Evolutionary conservation across 2,888 invertebrate genomes (phyloP), one percentile per base, ranked within the genome.

Genomic region (Limnephilus marmoratus): DNA sequence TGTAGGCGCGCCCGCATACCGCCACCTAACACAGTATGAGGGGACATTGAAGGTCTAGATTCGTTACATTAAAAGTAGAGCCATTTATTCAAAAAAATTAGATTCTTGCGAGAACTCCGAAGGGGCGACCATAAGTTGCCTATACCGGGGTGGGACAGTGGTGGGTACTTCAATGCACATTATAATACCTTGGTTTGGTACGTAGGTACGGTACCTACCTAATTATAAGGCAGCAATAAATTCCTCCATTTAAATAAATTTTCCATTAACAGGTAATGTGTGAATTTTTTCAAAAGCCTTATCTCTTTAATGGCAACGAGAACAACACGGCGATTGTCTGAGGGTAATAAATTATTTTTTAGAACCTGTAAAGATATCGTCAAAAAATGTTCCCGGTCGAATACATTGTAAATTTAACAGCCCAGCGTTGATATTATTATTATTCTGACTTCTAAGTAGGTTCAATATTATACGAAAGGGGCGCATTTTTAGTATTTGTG

Each of bases 211-310:
- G 68, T 24, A 18, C 24, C 68, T 68, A n/a, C 68, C 24, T 68
- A n/a, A 7, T n/a, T 68, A 34, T 83, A 24, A 34, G 82, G 11
- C 83, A 34, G 83, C 83, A 34, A 83, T 83, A 83, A 83, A 83
- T 37, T 83, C 83, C 83, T 0, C 37, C n/a, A 68, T 87, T 87
- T 68, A 87, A 87, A 87, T 87, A 87, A 53, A 87, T 87, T 87
- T 68, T 87, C 87, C 87, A 87, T 87, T 87, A 87, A 87, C 87
- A 87, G 87, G 87, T 87, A 87, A 87, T 68, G 87, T 87, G 87
- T 87, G 68, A 87, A 37, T 41, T 41, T 45, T 86, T 24, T 86
- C 85, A 85, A 85, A 85, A 68, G 34, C 85, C n/a, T n/a, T 86
- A 86, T 86, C 45, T 37, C n/a, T 86, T 86, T 86, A 49, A 86